A percentile compares a stretch with the other conserved stretches of the same genome.
Conservation (phyloP, 2,113 vertebrate genomes). For the Neofelis nebulosa region DNA sequence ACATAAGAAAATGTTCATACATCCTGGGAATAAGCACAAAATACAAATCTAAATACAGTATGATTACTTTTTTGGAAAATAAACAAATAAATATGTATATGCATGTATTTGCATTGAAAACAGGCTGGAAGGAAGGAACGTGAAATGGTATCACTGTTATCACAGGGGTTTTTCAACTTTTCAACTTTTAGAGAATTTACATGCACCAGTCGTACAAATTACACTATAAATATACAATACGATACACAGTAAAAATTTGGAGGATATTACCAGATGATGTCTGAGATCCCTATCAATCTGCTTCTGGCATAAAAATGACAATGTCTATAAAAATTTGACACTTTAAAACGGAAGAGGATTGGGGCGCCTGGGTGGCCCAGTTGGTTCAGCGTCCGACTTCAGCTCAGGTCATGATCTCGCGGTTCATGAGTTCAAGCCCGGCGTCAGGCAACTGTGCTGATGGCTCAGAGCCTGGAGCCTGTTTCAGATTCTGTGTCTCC, state of each 20-base stretch:
- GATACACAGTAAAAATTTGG: neutral
- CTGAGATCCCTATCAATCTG: neutral
- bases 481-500: too few species aligned
- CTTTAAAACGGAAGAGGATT: neutral
- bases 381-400: too few species aligned
- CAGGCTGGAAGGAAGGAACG: neutral
- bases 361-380: too few species aligned
- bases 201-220: neutral
- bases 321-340: neutral
- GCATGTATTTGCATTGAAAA: neutral
- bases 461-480: too few species aligned
- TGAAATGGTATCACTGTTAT: neutral
- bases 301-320: constrained; percentile 25
- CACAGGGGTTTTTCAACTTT: neutral
- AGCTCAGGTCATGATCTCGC: too few species aligned
- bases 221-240: neutral
- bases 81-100: neutral
- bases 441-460: too few species aligned
- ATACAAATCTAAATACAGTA: neutral
- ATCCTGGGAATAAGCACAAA: constrained; percentile 22
- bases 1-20: neutral
- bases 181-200: neutral
- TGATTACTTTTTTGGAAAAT: constrained; percentile 1
- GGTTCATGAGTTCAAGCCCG: too few species aligned
- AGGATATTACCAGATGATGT: neutral